A percentile compares a stretch with the other conserved stretches of the same genome.
Conservation (phyloP, 2,888 invertebrate genomes). For the Himalopsyche anomala region DNA sequence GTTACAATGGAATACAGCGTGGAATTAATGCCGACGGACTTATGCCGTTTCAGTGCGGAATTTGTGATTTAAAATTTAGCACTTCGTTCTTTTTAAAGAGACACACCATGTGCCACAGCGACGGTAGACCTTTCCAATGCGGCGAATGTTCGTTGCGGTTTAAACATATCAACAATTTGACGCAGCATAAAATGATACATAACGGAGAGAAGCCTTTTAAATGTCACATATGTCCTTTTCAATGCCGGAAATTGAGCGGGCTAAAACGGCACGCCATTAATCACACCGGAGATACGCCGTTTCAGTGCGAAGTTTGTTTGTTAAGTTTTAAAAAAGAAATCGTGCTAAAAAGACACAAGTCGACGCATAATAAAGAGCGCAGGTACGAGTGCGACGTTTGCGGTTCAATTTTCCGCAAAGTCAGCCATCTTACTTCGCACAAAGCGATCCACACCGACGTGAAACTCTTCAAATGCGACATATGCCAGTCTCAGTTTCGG, state of each 20-base stretch:
- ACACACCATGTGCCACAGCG: neutral
- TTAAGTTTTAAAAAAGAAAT: neutral
- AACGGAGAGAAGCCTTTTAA: neutral
- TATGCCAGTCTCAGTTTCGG: neutral
- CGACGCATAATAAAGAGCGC: neutral
- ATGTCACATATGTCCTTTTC: neutral
- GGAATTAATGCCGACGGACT: neutral
- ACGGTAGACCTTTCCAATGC: neutral
- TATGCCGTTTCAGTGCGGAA: neutral
- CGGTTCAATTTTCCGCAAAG: neutral
- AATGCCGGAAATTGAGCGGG: neutral
- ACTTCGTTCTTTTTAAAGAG: neutral
- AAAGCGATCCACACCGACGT: neutral
- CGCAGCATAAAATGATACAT: slow-evolving; percentile 6
- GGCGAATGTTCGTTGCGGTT: neutral
- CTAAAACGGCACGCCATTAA: neutral
- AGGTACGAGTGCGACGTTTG: neutral
- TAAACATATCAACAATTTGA: neutral
- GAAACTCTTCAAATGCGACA: neutral
- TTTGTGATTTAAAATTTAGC: neutral
- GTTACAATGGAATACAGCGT: too few species aligned
- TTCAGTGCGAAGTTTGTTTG: neutral
- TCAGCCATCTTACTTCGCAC: slow-evolving; percentile 1
- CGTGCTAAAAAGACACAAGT: neutral
- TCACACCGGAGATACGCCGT: neutral